A percentile compares a stretch with the other conserved stretches of the same genome.
phyloP scores from a whole-genome alignment of 2,797 vertebrate genomes.

The Periophthalmus magnuspinnatus region DNA sequence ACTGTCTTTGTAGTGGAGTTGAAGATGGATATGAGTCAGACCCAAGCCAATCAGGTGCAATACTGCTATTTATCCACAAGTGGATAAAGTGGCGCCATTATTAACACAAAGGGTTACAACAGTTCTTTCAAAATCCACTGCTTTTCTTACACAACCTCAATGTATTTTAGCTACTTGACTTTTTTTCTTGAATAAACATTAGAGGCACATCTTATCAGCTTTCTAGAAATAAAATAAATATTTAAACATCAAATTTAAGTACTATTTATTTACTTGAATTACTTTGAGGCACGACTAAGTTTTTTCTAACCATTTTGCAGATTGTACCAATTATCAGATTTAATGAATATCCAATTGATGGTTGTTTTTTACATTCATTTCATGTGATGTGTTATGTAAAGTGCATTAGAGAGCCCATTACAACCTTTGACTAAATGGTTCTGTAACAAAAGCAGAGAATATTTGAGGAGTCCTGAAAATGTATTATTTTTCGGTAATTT shows the following conservation, averaged over 20 bases:
- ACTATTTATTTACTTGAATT: background rate
- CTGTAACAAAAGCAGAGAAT: slow-evolving; percentile 18
- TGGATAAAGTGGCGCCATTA: too few relatives aligned
- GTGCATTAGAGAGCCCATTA: background rate
- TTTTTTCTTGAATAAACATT: background rate
- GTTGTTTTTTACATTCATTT: background rate
- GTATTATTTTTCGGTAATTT: background rate
- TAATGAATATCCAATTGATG: background rate
- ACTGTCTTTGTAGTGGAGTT: slow-evolving; percentile 21
- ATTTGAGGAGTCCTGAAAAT: background rate
- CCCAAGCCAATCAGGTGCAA: background rate
- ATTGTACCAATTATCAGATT: background rate
- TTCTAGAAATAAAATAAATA: background rate
- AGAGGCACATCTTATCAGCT: background rate
- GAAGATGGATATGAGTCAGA: background rate
- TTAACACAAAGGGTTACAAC: background rate
- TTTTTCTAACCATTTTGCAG: background rate
- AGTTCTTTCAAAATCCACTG: slow-evolving; percentile 7
- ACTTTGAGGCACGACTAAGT: background rate
- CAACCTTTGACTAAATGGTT: background rate
- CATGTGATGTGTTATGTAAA: background rate
- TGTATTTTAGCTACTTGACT: too few relatives aligned
- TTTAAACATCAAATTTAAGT: background rate
- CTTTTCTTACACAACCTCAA: slow-evolving; percentile 10
- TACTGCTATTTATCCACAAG: background rate